Evolutionary conservation across 2,888 invertebrate species (phyloP), one percentile per base, ranked within the genome.

Genomic region (Oasisia sp.): DNA sequence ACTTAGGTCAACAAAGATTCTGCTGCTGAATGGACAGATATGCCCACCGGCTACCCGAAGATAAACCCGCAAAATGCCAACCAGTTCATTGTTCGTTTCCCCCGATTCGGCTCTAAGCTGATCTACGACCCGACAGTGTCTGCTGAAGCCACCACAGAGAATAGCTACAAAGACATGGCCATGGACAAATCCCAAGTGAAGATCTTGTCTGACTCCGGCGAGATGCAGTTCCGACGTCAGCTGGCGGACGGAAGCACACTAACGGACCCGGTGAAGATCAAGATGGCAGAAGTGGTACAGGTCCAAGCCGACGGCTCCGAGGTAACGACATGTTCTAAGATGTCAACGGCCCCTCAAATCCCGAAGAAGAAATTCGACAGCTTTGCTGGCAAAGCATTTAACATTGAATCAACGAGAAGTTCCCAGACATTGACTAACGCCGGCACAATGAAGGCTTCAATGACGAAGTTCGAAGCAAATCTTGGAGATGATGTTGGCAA

Each of bases 111-210:
- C 74, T 27, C 74, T 74, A 74, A 74, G n/a, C 4, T 74, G 19
- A n/a, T 27, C 74, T 74, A 74, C 74, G 74, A 74, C 74, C 74
- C 74, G 74, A 74, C 74, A 74, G n/a, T 74, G 74, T 74, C n/a
- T 27, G 74, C 74, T 74, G 74, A 74, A 74, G 74, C 27, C 74
- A 27, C 74, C 74, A 19, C 74, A n/a, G 27, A 74, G 74, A n/a
- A 74, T 3, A 74, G 19, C 19, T 74, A 27, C 74, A 74, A 74
- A 74, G 74, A 74, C 74, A 74, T 74, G 74, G 27, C 27, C 19
- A 74, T 74, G 74, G 74, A 74, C 27, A 74, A 74, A 74, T 74
- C 74, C 27, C 14, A 27, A 74, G 74, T 74, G 4, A 74, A 74
- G 74, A 74, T 74, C 19, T 19, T 74, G 27, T 74, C 74, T 74